Evolutionary conservation across 1,140 invertebrate genomes (phyloP).

Genomic region (Aphidius gifuensis): DNA sequence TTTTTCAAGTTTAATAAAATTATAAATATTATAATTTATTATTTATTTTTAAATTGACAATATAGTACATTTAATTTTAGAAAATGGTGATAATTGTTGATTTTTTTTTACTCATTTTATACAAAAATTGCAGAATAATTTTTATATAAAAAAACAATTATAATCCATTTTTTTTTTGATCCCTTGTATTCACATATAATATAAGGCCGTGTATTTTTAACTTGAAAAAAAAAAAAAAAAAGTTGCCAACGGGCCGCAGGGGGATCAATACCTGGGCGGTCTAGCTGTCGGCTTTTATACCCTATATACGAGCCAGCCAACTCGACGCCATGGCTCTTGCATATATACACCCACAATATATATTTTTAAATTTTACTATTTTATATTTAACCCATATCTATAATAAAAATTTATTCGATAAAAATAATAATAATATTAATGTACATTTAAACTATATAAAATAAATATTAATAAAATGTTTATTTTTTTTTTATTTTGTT

Average conservation of each 20-base stretch:
- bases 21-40: too few species aligned
- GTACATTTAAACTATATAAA: too few species aligned
- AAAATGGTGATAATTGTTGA: neutral
- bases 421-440: too few species aligned
- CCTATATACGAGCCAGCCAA: conserved; percentile 26
- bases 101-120: neutral
- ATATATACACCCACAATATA: neutral
- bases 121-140: neutral
- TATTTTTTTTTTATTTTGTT: neutral
- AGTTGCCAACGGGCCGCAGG: conserved; percentile 29
- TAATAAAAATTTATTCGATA: too few species aligned
- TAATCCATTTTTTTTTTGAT: neutral
- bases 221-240: conserved; percentile 32
- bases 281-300: conserved; percentile 15
- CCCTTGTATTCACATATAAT: conserved; percentile 11
- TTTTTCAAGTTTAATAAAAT: too few species aligned
- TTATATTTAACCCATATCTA: too few species aligned
- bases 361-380: neutral
- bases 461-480: neutral
- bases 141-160: neutral
- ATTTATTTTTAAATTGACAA: too few species aligned
- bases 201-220: conserved; percentile 51
- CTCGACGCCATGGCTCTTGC: conserved; percentile 24
- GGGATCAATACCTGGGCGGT: conserved; percentile 45
- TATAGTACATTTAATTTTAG: too few species aligned